phyloP scores from a whole-genome alignment of 2,797 vertebrate species.

The Iguana delicatissima region DNA sequence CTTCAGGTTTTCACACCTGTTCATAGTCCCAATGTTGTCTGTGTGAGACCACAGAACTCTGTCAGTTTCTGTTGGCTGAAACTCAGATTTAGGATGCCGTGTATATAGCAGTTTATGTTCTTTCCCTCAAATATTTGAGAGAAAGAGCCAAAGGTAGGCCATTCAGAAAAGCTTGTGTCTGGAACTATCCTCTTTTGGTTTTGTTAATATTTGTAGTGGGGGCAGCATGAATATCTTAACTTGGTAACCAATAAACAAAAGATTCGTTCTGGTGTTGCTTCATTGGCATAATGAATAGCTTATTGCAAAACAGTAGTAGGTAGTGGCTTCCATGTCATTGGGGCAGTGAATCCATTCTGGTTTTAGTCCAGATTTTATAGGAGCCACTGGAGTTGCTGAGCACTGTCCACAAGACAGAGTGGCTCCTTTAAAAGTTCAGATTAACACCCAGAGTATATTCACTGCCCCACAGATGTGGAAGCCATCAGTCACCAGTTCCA shows the following conservation, averaged over 20 bases:
- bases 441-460: no score
- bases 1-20: constrained; percentile 8
- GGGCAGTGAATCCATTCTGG: no score
- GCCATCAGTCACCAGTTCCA: background rate
- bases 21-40: background rate
- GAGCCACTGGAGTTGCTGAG: no score
- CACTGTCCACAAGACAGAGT: no score
- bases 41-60: background rate
- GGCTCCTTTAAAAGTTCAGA: no score
- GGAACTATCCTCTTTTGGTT: constrained; percentile 59
- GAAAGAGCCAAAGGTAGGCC: constrained; percentile 64
- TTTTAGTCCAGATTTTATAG: no score
- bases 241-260: constrained; percentile 19
- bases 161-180: constrained; percentile 55
- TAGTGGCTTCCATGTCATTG: no score
- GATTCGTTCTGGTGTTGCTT: background rate
- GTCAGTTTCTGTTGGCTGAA: constrained; percentile 18
- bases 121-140: constrained; percentile 67
- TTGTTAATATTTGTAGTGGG: constrained; percentile 18
- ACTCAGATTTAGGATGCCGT: background rate
- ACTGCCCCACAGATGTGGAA: no score
- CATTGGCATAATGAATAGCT: background rate
- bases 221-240: constrained; percentile 15
- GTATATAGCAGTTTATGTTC: constrained; percentile 44
- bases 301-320: background rate